phyloP scores from a whole-genome alignment of 37 sponge, comb jelly and placozoan species.

The Spongia lamella region DNA sequence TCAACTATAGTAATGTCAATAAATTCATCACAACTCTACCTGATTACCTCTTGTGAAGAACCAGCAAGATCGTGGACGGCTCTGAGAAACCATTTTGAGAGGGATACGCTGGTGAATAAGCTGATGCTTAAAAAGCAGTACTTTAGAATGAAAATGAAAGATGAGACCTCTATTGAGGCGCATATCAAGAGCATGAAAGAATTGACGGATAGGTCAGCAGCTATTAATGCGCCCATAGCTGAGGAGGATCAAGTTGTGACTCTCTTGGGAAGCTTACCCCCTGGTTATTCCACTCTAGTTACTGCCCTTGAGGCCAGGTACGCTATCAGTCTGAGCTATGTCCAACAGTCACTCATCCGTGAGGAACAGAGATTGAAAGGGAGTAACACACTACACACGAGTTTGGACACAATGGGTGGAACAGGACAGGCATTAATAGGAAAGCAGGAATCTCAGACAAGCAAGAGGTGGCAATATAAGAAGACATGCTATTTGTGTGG shows the following conservation, averaged over 20 bases:
- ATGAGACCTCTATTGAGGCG: conserved; percentile 1
- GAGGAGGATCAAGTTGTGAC: conserved; percentile 9
- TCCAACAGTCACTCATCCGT: background rate
- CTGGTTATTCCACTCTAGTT: background rate
- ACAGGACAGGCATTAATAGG: too few species aligned
- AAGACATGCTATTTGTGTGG: too few species aligned
- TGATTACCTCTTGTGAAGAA: too few species aligned
- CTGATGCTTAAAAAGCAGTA: conserved; percentile 4
- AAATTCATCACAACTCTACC: too few species aligned
- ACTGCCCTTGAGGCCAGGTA: conserved; percentile 1
- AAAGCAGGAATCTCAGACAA: too few species aligned
- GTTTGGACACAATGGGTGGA: too few species aligned
- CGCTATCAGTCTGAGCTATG: background rate
- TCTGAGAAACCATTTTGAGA: background rate
- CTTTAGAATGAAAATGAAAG: too few species aligned
- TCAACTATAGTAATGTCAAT: too few species aligned
- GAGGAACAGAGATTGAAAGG: conserved; percentile 1
- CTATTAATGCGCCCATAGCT: background rate
- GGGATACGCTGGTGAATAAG: conserved; percentile 5
- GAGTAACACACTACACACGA: too few species aligned
- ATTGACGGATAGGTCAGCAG: background rate
- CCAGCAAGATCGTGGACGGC: too few species aligned
- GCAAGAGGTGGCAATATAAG: too few species aligned
- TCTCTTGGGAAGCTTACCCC: background rate
- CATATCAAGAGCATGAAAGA: conserved; percentile 1